A percentile compares a stretch with the other conserved stretches of the same genome.
Conservation (phyloP, 30 jellyfish, hydroid and myxozoan genomes). For the Hydractinia echinata region DNA sequence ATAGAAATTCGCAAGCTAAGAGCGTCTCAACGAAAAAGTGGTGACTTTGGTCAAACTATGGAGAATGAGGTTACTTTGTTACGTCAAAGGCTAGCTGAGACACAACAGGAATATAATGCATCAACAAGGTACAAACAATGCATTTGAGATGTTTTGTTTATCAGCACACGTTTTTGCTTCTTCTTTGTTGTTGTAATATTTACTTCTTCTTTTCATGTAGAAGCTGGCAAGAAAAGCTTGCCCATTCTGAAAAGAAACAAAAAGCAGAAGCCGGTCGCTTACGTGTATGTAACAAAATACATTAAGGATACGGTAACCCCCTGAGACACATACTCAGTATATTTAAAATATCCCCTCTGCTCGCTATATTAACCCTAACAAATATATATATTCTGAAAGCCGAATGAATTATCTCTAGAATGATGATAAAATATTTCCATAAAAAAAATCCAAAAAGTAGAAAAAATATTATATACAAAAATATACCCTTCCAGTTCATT, state of each 20-base stretch:
- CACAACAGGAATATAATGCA: constrained; percentile 28
- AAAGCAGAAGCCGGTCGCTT: constrained; percentile 49
- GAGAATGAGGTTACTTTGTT: constrained; percentile 42
- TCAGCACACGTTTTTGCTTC: background rate
- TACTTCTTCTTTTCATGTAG: constrained; percentile 33
- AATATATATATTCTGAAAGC: no score
- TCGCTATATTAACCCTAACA: no score
- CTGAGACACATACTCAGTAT: no score
- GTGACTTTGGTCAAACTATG: constrained; percentile 14
- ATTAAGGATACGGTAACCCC: no score
- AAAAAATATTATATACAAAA: no score
- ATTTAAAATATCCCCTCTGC: no score
- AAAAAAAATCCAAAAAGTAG: no score
- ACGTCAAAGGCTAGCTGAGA: constrained; percentile 39
- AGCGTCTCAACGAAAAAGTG: constrained; percentile 31
- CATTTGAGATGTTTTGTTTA: background rate
- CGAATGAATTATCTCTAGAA: no score
- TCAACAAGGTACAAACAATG: constrained; percentile 30
- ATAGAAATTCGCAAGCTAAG: constrained; percentile 47
- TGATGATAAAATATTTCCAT: no score
- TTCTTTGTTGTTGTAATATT: background rate
- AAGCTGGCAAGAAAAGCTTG: constrained; percentile 58
- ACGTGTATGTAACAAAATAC: constrained; percentile 36
- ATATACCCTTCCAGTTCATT: no score
- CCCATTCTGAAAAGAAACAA: constrained; percentile 50